Percentiles rank a stretch among this genome's conserved stretches.
These are phyloP conservation scores for Hoplias malabaricus DNA, from an alignment of 2,113 vertebrate genomes.

Conservation along the genomic window DNA sequence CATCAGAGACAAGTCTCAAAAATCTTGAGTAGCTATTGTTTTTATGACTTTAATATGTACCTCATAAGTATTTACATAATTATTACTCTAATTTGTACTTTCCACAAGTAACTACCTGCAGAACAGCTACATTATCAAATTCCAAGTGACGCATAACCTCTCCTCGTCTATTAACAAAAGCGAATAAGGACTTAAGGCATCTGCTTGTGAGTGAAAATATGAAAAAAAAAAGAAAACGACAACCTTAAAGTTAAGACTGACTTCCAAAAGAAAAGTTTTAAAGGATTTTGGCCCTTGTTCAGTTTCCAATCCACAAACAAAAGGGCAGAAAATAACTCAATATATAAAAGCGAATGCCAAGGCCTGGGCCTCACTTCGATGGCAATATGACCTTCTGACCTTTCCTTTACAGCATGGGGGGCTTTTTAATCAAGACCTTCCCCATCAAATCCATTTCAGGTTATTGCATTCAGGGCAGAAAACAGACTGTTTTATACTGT, in stretches of 20 bases:
- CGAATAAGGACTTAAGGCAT: no score
- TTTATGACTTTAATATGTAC: no score
- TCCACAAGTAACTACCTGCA: no score
- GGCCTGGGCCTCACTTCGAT: not conserved
- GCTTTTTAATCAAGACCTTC: slow-evolving; percentile 44
- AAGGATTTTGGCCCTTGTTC: not conserved
- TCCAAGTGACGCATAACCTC: no score
- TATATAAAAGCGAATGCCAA: slow-evolving; percentile 45
- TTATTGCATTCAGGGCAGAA: slow-evolving; percentile 52
- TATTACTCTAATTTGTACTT: no score
- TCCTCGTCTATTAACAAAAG: no score
- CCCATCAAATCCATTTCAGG: slow-evolving; percentile 30
- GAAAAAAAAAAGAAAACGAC: no score
- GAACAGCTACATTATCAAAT: no score
- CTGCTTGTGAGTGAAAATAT: no score
- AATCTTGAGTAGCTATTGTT: no score
- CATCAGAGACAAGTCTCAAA: no score
- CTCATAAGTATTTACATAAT: no score
- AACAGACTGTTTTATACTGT: slow-evolving; percentile 38
- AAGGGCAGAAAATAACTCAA: slow-evolving; percentile 14
- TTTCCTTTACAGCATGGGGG: slow-evolving; percentile 16
- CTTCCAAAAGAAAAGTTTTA: not conserved
- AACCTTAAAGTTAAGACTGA: not conserved
- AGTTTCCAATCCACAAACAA: not conserved
- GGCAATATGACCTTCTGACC: slow-evolving; percentile 38